A percentile compares a stretch with the other conserved stretches of the same genome.
Conservation (phyloP, 1,140 invertebrate species). For the Neocloeon triangulifer region DNA sequence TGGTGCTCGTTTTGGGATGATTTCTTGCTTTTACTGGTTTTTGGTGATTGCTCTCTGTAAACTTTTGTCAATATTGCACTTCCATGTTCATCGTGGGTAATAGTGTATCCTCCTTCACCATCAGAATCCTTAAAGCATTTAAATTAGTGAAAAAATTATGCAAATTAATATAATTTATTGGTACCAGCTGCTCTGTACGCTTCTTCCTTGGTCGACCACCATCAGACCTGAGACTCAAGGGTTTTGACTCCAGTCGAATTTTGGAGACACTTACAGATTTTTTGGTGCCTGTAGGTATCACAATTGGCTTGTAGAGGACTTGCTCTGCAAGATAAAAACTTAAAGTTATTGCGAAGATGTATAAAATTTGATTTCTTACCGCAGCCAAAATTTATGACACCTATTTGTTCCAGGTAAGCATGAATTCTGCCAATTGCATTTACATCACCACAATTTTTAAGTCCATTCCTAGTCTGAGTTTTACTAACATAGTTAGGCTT, state of each 20-base stretch:
- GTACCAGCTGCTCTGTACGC: background rate
- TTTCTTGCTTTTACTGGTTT: too few species aligned
- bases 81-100: constrained; percentile 30
- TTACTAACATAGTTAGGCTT: constrained; percentile 34
- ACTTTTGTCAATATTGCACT: constrained; percentile 21
- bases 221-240: too few species aligned
- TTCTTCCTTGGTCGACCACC: too few species aligned
- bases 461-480: constrained; percentile 26
- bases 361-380: constrained; percentile 17
- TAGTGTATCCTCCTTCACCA: constrained; percentile 31
- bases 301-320: background rate
- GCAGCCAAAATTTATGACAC: constrained; percentile 40
- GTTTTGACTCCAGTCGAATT: too few species aligned
- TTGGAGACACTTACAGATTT: too few species aligned
- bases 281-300: too few species aligned
- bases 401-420: constrained; percentile 33
- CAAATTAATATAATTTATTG: background rate
- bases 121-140: constrained; percentile 6
- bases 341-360: too few species aligned
- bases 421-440: constrained; percentile 36
- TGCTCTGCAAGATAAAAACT: background rate
- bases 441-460: constrained; percentile 37
- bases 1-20: constrained; percentile 13
- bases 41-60: constrained; percentile 15
- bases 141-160: too few species aligned